These are phyloP conservation scores for Synergus itoensis DNA, from an alignment of 2,888 invertebrate species.

Conservation along the genomic window DNA sequence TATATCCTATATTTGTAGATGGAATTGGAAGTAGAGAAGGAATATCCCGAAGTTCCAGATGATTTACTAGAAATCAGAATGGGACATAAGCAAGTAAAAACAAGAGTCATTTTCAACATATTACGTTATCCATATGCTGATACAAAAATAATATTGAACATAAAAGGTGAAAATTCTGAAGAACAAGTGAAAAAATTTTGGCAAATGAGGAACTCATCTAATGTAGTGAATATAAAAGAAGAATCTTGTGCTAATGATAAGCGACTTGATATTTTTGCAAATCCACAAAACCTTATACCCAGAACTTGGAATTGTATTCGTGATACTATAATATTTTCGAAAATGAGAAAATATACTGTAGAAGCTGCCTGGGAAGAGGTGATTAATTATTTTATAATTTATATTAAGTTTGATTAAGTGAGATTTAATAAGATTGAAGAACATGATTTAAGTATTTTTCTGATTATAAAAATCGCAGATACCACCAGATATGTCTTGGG, in stretches of 20 bases:
- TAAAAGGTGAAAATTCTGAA: constrained; percentile 70
- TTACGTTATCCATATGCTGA: constrained; percentile 69
- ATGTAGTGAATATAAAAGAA: constrained; percentile 55
- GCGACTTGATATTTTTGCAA: constrained; percentile 59
- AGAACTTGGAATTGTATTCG: constrained; percentile 64
- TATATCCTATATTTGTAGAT: constrained; percentile 58
- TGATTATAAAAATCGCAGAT: neutral
- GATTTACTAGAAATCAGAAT: constrained; percentile 55
- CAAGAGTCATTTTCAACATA: constrained; percentile 67
- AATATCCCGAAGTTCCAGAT: constrained; percentile 56
- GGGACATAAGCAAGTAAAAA: constrained; percentile 65
- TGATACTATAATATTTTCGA: constrained; percentile 62
- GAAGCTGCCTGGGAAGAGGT: neutral
- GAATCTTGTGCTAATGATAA: constrained; percentile 59
- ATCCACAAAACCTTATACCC: constrained; percentile 60
- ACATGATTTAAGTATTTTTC: neutral
- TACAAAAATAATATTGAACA: constrained; percentile 65
- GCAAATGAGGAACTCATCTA: neutral
- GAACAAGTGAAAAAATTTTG: constrained; percentile 68
- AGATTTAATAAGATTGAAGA: too few species aligned
- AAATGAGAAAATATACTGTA: constrained; percentile 72
- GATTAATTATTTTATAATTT: neutral
- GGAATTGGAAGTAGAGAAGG: constrained; percentile 73
- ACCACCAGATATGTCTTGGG: neutral
- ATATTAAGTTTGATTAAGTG: too few species aligned